Evolutionary conservation across 2,797 vertebrate genomes (phyloP), one percentile per base, ranked within the genome.

Genomic region (Chelmon rostratus): DNA sequence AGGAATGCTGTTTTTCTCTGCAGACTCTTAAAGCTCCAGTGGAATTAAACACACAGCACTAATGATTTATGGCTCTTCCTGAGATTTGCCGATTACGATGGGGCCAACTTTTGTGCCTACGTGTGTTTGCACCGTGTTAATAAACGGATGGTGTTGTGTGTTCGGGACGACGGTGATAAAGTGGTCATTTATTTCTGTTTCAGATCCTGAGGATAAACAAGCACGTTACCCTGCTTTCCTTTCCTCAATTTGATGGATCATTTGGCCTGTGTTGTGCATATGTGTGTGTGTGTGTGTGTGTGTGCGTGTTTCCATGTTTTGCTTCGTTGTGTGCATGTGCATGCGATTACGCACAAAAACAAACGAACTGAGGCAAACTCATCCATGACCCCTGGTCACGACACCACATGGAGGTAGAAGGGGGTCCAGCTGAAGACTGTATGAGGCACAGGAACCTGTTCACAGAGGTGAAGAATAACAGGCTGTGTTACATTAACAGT

Each of bases 351-450:
- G 81, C 73, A 80, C 83, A 76, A 81, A 79, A 88, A 85, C 72
- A 86, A 89, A 86, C 38, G 49, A 72, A 54, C 57, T 68, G 52
- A 81, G 56, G 74, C 23, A 87, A 91, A 91, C 68, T 92, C 88
- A 85, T 82, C 92, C 92, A 62, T 92, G 90, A 90, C 89, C 83
- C 25, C 64, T 78, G 76, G 87, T 93, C 93, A 95, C 91, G 90
- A 92, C 81, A 93, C 21, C 53, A 50, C 68, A 28, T 31, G 21
- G 69, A 82, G 61, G 38, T 54, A 18, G 11, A 37, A 61, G 16
- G 59, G 38, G 33, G 65, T 25, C 13, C n/a, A 78, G 47, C 10
- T 59, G 21, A 69, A 58, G 25, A 62, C 28, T 16, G 19, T 0
- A 11, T 28, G 19, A 2, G 42, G 42, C 53, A 62, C 13, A 61